Conservation (phyloP, 2,797 vertebrate species). For the Cygnus olor region DNA sequence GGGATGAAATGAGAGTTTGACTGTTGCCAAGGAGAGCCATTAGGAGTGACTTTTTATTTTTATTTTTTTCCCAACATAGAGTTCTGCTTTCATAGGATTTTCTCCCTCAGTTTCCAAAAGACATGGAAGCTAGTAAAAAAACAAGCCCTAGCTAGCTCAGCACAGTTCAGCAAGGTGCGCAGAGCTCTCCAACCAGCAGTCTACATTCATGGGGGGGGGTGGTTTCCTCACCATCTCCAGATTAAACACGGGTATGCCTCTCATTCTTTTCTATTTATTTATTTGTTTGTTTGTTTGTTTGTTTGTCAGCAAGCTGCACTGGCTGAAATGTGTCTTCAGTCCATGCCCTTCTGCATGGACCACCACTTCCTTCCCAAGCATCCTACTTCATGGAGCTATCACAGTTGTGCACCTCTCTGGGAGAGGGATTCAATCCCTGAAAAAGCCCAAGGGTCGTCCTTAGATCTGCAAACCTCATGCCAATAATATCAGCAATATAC, state of each 20-base stretch:
- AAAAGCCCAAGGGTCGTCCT: not conserved
- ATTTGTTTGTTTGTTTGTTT: no score
- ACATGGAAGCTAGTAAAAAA: not conserved
- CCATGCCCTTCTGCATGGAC: not conserved
- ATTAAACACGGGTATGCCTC: not conserved
- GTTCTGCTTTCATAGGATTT: not conserved
- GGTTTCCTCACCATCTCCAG: not conserved
- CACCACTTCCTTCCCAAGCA: fast-evolving
- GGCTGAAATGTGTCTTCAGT: not conserved
- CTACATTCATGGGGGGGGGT: fast-evolving
- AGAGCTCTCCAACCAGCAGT: not conserved
- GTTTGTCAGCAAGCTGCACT: not conserved
- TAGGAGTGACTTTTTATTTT: not conserved
- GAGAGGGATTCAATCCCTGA: not conserved
- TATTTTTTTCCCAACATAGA: not conserved
- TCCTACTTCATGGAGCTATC: no score
- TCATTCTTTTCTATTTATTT: not conserved
- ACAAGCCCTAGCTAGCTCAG: not conserved
- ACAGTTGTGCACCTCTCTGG: fast-evolving
- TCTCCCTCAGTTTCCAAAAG: not conserved
- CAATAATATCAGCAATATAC: not conserved
- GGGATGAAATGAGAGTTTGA: not conserved
- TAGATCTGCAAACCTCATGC: not conserved
- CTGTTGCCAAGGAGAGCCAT: not conserved
- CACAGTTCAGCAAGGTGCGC: not conserved